phyloP scores from a whole-genome alignment of 1,140 invertebrate species.

The Bombus affinis region DNA sequence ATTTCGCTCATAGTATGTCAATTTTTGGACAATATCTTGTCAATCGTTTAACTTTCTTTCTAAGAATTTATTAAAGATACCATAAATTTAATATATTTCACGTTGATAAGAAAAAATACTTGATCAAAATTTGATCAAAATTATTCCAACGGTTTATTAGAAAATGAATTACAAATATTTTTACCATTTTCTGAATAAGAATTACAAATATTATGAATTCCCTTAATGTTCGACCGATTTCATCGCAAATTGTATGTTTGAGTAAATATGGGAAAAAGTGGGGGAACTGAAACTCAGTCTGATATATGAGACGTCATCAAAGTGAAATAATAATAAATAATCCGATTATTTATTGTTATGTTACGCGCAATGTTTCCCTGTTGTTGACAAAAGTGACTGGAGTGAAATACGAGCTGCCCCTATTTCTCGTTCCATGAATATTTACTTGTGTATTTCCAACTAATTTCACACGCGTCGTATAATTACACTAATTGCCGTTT shows the following conservation, averaged over 20 bases:
- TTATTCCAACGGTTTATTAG: neutral
- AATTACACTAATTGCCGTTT: slow-evolving; percentile 10
- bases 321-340: slow-evolving; percentile 23
- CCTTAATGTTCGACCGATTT: neutral
- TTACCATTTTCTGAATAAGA: neutral
- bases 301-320: neutral
- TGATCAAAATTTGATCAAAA: neutral
- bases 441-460: neutral
- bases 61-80: neutral
- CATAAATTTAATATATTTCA: neutral
- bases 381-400: slow-evolving; percentile 2
- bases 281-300: neutral
- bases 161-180: neutral
- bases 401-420: neutral
- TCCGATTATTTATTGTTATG: neutral
- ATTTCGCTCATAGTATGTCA: no score
- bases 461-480: neutral
- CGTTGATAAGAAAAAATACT: neutral
- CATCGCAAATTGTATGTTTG: neutral
- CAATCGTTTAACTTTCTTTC: no score
- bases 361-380: neutral
- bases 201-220: no score
- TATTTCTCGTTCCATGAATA: neutral
- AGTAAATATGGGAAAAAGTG: neutral
- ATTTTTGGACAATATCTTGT: no score